Conservation (phyloP, 2,113 vertebrate species). For the Telmatochromis sp. region DNA sequence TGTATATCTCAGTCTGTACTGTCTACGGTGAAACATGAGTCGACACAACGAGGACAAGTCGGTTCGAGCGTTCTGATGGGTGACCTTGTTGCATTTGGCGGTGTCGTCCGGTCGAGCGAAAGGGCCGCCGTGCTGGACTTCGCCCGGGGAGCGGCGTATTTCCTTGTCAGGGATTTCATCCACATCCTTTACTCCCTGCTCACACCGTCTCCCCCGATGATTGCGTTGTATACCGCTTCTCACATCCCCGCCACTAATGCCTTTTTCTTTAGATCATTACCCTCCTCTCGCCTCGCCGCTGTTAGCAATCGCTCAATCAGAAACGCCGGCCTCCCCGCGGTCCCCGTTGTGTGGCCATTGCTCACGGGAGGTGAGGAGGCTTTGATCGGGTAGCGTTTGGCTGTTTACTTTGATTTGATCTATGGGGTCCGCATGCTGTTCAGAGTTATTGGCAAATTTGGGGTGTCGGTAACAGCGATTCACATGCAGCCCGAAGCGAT, state of each 20-base stretch:
- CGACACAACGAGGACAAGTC: background rate
- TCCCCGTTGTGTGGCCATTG: slow-evolving; percentile 19
- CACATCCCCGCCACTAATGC: slow-evolving; percentile 50
- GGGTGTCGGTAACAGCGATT: slow-evolving; percentile 6
- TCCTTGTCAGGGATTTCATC: slow-evolving; percentile 34
- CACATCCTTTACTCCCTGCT: slow-evolving; percentile 38
- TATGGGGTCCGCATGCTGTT: background rate
- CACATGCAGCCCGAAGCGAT: slow-evolving; percentile 24
- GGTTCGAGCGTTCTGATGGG: background rate
- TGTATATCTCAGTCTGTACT: background rate
- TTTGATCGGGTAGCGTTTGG: slow-evolving; percentile 23
- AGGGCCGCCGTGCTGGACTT: background rate
- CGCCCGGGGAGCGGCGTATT: background rate
- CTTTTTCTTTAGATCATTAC: slow-evolving; percentile 66
- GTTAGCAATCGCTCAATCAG: slow-evolving; percentile 59
- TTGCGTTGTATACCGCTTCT: slow-evolving; percentile 27
- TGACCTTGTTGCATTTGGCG: background rate
- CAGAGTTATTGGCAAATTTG: slow-evolving; percentile 25
- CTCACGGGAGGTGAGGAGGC: slow-evolving; percentile 29
- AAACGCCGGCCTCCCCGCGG: slow-evolving; percentile 11
- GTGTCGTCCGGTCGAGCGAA: background rate
- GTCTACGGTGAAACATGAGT: background rate
- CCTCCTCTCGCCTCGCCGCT: slow-evolving; percentile 33
- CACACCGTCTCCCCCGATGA: slow-evolving; percentile 30
- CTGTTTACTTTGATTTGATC: slow-evolving; percentile 54